These are phyloP conservation scores for Bellardia bayeri DNA, from an alignment of 2,888 invertebrate species.

Conservation along the genomic window DNA sequence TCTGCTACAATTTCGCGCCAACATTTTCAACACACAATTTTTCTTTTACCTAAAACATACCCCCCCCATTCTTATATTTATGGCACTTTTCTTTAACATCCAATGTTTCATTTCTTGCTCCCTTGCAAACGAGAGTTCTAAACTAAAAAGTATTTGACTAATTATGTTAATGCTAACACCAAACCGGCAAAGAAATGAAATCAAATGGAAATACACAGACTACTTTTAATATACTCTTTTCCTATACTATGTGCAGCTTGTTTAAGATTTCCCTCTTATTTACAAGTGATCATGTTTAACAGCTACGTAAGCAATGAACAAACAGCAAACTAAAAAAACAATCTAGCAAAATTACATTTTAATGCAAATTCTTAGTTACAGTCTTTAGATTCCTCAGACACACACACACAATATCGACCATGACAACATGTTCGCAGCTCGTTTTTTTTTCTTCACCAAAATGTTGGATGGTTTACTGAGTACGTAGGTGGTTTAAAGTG, in stretches of 20 bases:
- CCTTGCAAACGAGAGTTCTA: background rate
- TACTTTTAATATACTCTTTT: slow-evolving; percentile 39
- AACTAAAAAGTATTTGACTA: slow-evolving; percentile 62
- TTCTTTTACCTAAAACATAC: background rate
- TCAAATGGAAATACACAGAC: slow-evolving; percentile 51
- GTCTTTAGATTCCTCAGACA: slow-evolving; percentile 43
- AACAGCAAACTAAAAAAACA: background rate
- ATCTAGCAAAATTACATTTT: slow-evolving; percentile 71
- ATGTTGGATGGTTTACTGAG: background rate
- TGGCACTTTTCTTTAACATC: background rate
- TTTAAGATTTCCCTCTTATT: slow-evolving; percentile 14
- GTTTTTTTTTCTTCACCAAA: background rate
- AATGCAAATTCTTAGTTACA: slow-evolving; percentile 73
- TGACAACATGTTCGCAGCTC: slow-evolving; percentile 69
- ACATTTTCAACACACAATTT: slow-evolving; percentile 58
- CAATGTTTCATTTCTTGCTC: background rate
- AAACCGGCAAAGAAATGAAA: slow-evolving; percentile 33
- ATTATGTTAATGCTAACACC: slow-evolving; percentile 70
- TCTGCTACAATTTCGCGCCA: slow-evolving; percentile 68
- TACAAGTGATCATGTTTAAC: slow-evolving; percentile 62
- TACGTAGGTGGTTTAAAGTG: slow-evolving; percentile 72
- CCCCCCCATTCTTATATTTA: slow-evolving; percentile 14
- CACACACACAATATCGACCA: slow-evolving; percentile 71
- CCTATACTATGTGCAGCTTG: background rate
- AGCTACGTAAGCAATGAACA: slow-evolving; percentile 34